phyloP scores from a whole-genome alignment of 1,140 invertebrate species.

The Anthonomus grandis region DNA sequence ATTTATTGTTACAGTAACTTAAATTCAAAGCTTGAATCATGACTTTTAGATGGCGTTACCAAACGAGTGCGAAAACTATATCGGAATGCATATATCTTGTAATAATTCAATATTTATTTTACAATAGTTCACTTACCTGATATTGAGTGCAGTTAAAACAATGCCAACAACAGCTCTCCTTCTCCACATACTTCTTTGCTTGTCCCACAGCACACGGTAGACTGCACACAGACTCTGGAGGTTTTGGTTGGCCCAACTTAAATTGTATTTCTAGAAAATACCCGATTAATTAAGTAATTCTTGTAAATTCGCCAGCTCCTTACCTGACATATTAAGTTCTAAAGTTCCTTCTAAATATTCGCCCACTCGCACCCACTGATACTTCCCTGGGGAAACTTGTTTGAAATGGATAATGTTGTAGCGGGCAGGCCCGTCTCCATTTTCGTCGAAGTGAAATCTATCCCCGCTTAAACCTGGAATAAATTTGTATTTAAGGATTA shows the following conservation, averaged over 20 bases:
- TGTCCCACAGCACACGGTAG: conserved; percentile 81
- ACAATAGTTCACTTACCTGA: conserved; percentile 72
- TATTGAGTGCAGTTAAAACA: conserved; percentile 92
- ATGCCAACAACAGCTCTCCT: conserved; percentile 93
- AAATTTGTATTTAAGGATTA: no score
- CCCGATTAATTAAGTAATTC: neutral
- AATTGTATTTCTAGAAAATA: conserved; percentile 70
- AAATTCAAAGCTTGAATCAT: no score
- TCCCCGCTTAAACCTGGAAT: conserved; percentile 79
- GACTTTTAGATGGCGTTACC: no score
- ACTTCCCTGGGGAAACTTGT: conserved; percentile 68
- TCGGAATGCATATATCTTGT: no score
- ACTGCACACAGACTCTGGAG: conserved; percentile 86
- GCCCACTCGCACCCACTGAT: conserved; percentile 83
- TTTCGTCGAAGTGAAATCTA: conserved; percentile 82
- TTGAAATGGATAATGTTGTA: conserved; percentile 97
- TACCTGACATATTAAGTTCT: conserved; percentile 75
- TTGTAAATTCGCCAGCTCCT: neutral
- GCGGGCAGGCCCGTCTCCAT: conserved; percentile 88
- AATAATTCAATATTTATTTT: no score
- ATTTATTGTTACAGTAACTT: no score
- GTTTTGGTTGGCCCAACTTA: conserved; percentile 66
- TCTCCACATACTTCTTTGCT: conserved; percentile 87
- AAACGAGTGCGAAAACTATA: no score
- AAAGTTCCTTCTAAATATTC: conserved; percentile 77